Evolutionary conservation across 1,140 invertebrate genomes (phyloP).

Genomic region (Semibalanus balanoides): DNA sequence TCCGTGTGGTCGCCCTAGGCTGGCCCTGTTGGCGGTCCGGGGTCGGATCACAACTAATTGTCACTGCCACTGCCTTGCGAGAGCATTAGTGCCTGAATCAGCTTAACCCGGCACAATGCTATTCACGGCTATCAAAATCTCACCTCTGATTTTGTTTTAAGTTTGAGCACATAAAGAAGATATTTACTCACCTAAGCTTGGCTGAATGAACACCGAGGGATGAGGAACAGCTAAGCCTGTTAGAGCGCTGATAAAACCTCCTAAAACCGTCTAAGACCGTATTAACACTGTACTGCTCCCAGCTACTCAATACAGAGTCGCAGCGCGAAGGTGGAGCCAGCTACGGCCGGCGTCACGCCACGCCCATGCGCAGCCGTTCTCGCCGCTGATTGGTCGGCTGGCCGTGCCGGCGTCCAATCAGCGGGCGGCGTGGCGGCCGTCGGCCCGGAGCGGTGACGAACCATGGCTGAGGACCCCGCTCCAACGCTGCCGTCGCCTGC

Average conservation of each 20-base stretch:
- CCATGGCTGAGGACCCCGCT: background rate
- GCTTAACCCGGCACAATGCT: background rate
- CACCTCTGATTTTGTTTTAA: slow-evolving; percentile 1
- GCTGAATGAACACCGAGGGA: background rate
- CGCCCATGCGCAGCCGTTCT: background rate
- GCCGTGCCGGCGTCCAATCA: background rate
- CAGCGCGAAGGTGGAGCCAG: background rate
- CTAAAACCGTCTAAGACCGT: slow-evolving; percentile 6
- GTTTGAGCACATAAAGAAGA: slow-evolving; percentile 3
- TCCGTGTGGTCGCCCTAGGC: no score
- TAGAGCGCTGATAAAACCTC: slow-evolving; percentile 4
- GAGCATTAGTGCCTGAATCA: background rate
- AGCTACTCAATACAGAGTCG: background rate
- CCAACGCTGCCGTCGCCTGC: no score
- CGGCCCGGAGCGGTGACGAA: background rate
- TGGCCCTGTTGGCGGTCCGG: no score
- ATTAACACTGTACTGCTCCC: slow-evolving; percentile 4
- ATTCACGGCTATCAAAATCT: background rate
- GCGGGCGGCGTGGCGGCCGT: no score
- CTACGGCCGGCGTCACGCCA: no score
- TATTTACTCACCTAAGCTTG: slow-evolving; percentile 5
- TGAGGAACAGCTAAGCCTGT: slow-evolving; percentile 1
- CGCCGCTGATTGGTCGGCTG: background rate
- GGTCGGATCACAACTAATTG: background rate
- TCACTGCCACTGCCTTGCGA: background rate